A percentile compares a stretch with the other conserved stretches of the same genome.
These are phyloP conservation scores for Aurelia sp. DNA, from an alignment of 30 jellyfish, hydroid and myxozoan genomes.

Conservation along the genomic window DNA sequence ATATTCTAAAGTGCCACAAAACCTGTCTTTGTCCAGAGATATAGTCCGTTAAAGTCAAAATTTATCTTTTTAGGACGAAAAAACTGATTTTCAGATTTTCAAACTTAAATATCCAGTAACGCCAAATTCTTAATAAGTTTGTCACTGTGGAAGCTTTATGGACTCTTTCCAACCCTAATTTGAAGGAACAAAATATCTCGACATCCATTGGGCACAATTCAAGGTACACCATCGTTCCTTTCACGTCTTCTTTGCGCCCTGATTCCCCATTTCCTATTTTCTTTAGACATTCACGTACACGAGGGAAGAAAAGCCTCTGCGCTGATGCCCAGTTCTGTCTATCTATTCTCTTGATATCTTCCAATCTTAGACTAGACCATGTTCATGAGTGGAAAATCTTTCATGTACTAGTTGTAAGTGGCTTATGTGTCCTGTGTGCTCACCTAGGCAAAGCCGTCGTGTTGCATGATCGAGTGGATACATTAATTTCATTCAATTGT, in stretches of 20 bases:
- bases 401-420: no score
- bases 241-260: not conserved
- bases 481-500: not conserved
- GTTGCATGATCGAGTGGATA: no score
- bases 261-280: not conserved
- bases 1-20: no score
- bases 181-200: conserved; percentile 1
- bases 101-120: not conserved
- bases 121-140: not conserved
- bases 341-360: not conserved
- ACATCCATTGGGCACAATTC: not conserved
- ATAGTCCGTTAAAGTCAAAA: no score
- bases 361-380: not conserved
- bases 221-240: not conserved
- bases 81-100: not conserved
- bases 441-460: no score
- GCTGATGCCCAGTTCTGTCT: conserved; percentile 1
- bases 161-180: not conserved
- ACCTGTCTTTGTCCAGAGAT: no score
- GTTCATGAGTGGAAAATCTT: not conserved
- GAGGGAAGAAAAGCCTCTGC: not conserved
- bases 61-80: no score
- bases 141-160: not conserved
- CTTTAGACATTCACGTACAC: not conserved
- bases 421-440: no score